phyloP scores from a whole-genome alignment of 2,888 invertebrate species.

The Synergus japonicus region DNA sequence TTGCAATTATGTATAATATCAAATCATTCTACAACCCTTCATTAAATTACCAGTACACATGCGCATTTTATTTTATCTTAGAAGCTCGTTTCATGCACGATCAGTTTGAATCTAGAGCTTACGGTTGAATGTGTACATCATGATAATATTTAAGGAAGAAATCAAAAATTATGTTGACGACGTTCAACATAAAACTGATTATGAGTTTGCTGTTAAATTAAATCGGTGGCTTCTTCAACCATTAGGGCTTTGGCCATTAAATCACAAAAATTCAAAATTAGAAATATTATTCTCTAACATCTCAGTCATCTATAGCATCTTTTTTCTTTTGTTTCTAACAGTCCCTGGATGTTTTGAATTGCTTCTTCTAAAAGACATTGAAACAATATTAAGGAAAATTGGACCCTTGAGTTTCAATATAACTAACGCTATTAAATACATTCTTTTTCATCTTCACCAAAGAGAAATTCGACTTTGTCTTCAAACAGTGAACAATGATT shows the following conservation, averaged over 20 bases:
- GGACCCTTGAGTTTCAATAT: background rate
- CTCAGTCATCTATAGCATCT: background rate
- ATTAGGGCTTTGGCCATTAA: background rate
- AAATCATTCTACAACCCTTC: background rate
- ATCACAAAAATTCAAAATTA: background rate
- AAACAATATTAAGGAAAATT: background rate
- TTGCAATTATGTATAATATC: background rate
- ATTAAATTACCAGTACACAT: background rate
- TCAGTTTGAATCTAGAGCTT: no score
- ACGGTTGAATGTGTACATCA: no score
- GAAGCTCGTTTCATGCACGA: no score
- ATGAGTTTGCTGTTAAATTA: background rate
- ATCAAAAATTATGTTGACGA: background rate
- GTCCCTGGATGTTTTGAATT: background rate
- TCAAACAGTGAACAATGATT: background rate
- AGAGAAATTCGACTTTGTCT: background rate
- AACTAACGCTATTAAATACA: background rate
- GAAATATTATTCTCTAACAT: background rate
- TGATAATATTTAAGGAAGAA: no score
- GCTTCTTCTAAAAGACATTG: background rate
- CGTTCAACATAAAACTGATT: background rate
- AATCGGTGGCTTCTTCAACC: background rate
- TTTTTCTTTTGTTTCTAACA: background rate
- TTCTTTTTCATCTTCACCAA: background rate
- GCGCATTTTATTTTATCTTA: no score